Evolutionary conservation across 1,140 invertebrate species (phyloP).

Genomic region (Calycopis cecrops): DNA sequence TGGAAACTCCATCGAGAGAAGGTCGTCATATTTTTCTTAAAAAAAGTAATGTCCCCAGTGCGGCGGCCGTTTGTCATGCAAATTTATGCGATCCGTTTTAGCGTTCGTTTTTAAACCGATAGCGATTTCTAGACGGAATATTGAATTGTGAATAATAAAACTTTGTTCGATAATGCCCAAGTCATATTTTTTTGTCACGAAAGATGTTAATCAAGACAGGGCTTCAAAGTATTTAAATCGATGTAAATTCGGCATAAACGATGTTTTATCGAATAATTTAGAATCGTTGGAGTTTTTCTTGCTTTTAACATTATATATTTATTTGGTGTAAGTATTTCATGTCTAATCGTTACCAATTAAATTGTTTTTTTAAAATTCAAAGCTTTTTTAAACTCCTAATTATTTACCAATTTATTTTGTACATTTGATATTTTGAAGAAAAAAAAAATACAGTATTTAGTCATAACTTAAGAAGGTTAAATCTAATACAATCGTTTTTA

Average conservation of each 20-base stretch:
- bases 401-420: too few relatives aligned
- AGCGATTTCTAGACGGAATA: slow-evolving; percentile 61
- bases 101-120: slow-evolving; percentile 61
- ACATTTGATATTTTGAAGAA: too few relatives aligned
- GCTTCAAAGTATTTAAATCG: slow-evolving; percentile 19
- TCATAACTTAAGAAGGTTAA: too few relatives aligned
- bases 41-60: slow-evolving; percentile 60
- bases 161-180: slow-evolving; percentile 40
- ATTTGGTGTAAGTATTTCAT: too few relatives aligned
- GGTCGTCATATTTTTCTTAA: slow-evolving; percentile 69
- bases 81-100: slow-evolving; percentile 68
- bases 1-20: slow-evolving; percentile 58
- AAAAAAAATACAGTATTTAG: too few relatives aligned
- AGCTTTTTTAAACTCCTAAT: too few relatives aligned
- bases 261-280: slow-evolving; percentile 9
- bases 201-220: slow-evolving; percentile 31
- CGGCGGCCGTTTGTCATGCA: slow-evolving; percentile 61
- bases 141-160: slow-evolving; percentile 57
- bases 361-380: too few relatives aligned
- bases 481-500: too few relatives aligned
- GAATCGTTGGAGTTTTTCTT: background rate
- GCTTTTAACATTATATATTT: background rate
- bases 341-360: too few relatives aligned
- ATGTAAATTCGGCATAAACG: slow-evolving; percentile 16
- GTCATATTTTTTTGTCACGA: slow-evolving; percentile 53